Conservation (phyloP, 2,113 vertebrate genomes). For the Trogon surrucura region DNA sequence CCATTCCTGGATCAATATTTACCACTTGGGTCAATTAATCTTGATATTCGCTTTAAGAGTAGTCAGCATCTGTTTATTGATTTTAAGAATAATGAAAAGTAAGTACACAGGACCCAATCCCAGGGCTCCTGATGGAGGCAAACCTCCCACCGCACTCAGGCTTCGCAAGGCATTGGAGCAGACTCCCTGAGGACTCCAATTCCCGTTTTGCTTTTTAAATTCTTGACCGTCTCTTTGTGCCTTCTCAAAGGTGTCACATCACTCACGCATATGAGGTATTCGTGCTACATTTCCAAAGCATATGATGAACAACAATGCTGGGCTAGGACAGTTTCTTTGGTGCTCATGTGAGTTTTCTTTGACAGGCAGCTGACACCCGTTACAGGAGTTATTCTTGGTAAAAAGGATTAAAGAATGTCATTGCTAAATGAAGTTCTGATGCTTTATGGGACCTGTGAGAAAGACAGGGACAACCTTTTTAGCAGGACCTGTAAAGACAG, state of each 20-base stretch:
- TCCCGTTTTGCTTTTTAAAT: background rate
- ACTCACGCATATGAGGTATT: fast-evolving
- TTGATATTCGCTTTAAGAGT: slow-evolving; percentile 67
- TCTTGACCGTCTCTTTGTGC: background rate
- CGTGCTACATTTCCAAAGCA: fast-evolving
- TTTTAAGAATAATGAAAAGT: slow-evolving; percentile 74
- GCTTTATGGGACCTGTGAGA: background rate
- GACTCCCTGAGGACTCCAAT: fast-evolving
- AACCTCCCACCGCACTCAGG: background rate
- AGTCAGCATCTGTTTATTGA: slow-evolving; percentile 72
- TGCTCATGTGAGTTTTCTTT: background rate
- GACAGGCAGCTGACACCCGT: background rate
- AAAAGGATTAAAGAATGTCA: background rate
- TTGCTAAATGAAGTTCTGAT: background rate
- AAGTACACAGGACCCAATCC: slow-evolving; percentile 33
- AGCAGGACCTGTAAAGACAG: too few relatives aligned
- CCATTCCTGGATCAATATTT: slow-evolving; percentile 67
- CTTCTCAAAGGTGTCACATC: fast-evolving
- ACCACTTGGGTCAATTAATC: slow-evolving; percentile 75
- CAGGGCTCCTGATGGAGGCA: background rate
- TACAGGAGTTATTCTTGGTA: background rate
- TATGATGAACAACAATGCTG: fast-evolving
- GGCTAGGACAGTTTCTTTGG: background rate
- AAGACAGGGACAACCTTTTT: too few relatives aligned
- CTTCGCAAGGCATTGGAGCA: background rate